Percentiles rank a stretch among this genome's conserved stretches.
Conservation (phyloP, 1,140 invertebrate genomes). For the Gryllus bimaculatus region DNA sequence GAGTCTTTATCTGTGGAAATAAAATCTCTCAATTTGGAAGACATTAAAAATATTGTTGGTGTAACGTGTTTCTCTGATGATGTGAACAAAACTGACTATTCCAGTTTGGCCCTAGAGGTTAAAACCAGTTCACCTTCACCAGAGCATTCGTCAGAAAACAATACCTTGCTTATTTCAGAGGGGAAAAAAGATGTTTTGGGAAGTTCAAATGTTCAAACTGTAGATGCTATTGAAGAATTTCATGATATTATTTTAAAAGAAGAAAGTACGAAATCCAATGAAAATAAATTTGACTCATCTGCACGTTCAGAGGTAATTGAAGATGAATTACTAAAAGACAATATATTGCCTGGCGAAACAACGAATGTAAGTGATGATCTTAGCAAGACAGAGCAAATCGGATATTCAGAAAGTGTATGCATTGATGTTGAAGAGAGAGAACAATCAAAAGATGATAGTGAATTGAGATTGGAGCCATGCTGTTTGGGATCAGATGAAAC, state of each 20-base stretch:
- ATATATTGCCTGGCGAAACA: too few species aligned
- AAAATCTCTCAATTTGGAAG: background rate
- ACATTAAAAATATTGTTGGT: background rate
- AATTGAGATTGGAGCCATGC: conserved; percentile 13
- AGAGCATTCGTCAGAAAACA: too few species aligned
- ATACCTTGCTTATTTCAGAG: too few species aligned
- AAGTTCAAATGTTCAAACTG: background rate
- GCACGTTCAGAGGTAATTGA: background rate
- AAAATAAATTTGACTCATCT: background rate
- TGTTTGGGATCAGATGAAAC: conserved; percentile 14
- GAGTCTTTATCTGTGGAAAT: background rate
- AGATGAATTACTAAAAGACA: too few species aligned
- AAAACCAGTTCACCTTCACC: background rate
- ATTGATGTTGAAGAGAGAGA: background rate
- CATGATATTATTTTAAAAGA: background rate
- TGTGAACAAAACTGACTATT: background rate
- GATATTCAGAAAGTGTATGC: background rate
- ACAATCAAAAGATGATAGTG: conserved; percentile 10
- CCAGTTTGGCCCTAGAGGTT: background rate
- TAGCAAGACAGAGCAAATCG: background rate
- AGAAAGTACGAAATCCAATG: background rate
- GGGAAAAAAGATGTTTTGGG: background rate
- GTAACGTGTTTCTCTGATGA: background rate
- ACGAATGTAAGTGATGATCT: too few species aligned
- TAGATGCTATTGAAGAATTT: background rate